These are phyloP conservation scores for Digitonthophagus gazella DNA, from an alignment of 2,888 invertebrate species.

Conservation along the genomic window DNA sequence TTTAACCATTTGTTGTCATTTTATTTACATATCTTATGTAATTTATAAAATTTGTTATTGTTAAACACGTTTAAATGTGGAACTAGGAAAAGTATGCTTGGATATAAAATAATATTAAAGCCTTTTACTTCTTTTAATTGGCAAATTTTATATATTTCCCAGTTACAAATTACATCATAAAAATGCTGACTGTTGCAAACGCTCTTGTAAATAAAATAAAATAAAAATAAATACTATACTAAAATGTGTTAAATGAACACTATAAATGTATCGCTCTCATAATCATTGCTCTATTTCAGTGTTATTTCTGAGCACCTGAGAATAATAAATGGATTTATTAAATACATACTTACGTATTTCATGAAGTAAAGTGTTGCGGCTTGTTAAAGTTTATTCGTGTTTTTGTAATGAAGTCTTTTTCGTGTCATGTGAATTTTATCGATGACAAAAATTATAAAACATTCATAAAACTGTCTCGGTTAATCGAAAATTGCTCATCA, in stretches of 20 bases:
- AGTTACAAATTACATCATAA: neutral
- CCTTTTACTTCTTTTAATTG: too few species aligned
- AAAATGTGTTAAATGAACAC: neutral
- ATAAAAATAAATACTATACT: conserved; percentile 2
- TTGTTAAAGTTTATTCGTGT: neutral
- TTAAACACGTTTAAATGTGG: too few species aligned
- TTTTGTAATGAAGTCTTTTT: neutral
- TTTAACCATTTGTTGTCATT: neutral
- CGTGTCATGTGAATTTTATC: neutral
- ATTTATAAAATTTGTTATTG: too few species aligned
- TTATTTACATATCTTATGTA: neutral
- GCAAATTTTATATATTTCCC: too few species aligned
- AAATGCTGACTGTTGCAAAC: neutral
- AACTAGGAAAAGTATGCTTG: too few species aligned
- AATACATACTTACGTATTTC: neutral
- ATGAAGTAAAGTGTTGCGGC: neutral
- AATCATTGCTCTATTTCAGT: neutral
- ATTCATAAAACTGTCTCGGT: neutral
- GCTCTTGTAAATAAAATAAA: neutral
- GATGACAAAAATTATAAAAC: neutral
- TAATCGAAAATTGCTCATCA: neutral
- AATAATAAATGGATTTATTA: neutral
- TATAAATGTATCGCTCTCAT: neutral
- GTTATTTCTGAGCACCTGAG: neutral
- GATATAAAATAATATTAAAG: too few species aligned